Base-by-base conservation (phyloP, 92 coral and sea anemone genomes). In the Muricea muricata region DNA sequence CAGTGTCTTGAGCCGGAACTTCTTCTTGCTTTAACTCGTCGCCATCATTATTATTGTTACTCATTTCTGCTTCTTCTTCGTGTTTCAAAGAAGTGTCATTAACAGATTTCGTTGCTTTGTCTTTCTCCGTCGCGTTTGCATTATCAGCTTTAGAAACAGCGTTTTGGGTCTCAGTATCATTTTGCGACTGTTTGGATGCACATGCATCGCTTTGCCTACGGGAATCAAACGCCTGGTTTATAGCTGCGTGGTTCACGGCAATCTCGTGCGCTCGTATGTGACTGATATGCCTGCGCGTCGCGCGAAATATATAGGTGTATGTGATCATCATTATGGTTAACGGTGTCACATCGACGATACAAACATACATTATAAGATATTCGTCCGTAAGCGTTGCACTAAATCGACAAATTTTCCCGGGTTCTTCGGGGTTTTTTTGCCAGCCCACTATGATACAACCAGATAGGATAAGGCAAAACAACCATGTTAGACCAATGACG, bases 221-320 rank as follows among this genome's bases (percentile, higher is more conserved):
- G 34, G 28, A 13, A n/a, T 70, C 66, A 35, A 48, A 79, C 12
- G 47, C 88, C 26, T 82, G 91, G 6, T 83, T 82, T 25, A 83
- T 52, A 17, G 82, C 82, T 7, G 82, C 68, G 68, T 77, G 33
- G 17, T 7, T 54, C 11, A 77, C 82, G 0, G 82, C 82, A n/a
- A 77, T 55, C 31, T 77, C 82, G 10, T 77, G 82, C 29, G 82
- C 82, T 1, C 82, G 82, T 28, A 95, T 95, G 21, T 92, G 95
- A 12, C 91, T 87, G 33, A 95, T 93, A 37, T 95, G 98, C 13
- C 86, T 89, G 30, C 92, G 87, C 0, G 97, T 97, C 58, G 97
- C 93, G 30, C 76, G 94, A 26, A 95, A 87, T 66, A 95, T 93
- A 33, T 80, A 95, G 40, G 89, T 57, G 81, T 95, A 93, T n/a